Percentiles rank a stretch among this genome's conserved stretches.
Evolutionary conservation across 2,888 invertebrate species (phyloP).

Genomic region (Nymphalis c-album): DNA sequence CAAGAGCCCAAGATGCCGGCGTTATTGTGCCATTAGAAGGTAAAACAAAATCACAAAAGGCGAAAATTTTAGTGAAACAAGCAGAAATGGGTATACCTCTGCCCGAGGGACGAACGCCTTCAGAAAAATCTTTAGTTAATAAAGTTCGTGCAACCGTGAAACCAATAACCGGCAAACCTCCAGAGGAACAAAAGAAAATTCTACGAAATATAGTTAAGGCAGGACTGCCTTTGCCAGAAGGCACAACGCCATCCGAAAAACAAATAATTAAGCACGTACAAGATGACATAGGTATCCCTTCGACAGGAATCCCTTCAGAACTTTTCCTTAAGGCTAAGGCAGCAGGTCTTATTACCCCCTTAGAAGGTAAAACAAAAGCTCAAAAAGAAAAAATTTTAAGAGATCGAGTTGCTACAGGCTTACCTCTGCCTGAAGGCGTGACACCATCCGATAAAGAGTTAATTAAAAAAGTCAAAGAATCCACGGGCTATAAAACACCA

Average conservation of each 20-base stretch:
- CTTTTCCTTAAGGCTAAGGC: conserved; percentile 42
- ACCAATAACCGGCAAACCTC: conserved; percentile 37
- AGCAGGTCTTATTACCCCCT: conserved; percentile 44
- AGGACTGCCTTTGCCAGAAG: conserved; percentile 49
- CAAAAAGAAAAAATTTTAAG: conserved; percentile 40
- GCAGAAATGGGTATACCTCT: conserved; percentile 32
- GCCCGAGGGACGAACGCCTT: conserved; percentile 35
- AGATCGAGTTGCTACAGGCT: conserved; percentile 24
- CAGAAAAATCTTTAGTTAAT: conserved; percentile 31
- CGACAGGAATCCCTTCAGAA: conserved; percentile 40
- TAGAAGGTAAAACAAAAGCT: conserved; percentile 43
- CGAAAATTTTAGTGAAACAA: conserved; percentile 34
- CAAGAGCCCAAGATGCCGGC: conserved; percentile 46
- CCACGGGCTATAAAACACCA: conserved; percentile 17
- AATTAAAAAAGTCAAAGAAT: conserved; percentile 24
- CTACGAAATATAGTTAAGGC: conserved; percentile 42
- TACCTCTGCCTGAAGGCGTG: conserved; percentile 32
- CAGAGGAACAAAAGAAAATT: conserved; percentile 44
- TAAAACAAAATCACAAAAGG: conserved; percentile 43
- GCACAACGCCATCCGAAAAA: conserved; percentile 49
- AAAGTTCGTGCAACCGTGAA: conserved; percentile 17
- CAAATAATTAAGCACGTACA: conserved; percentile 47
- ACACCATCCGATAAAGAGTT: conserved; percentile 31
- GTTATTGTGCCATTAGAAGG: conserved; percentile 50
- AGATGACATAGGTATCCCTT: conserved; percentile 45